Evolutionary conservation across 2,888 invertebrate species (phyloP).

Genomic region (Spicauda simplicius): DNA sequence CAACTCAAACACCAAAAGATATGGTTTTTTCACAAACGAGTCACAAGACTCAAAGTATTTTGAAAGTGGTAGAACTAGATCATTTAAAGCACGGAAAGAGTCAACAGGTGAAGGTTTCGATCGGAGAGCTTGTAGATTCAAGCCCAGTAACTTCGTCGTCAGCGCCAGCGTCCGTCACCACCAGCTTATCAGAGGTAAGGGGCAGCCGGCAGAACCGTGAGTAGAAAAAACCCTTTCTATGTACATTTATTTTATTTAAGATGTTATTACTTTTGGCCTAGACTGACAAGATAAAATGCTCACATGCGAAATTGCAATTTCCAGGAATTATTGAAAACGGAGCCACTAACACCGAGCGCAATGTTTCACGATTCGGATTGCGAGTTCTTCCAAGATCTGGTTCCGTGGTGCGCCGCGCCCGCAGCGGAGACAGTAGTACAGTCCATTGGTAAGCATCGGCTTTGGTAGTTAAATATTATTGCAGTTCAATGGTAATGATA

Average conservation of each 20-base stretch:
- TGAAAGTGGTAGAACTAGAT: constrained; percentile 83
- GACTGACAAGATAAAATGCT: constrained; percentile 46
- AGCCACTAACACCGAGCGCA: constrained; percentile 65
- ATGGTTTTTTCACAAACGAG: constrained; percentile 84
- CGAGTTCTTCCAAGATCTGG: constrained; percentile 90
- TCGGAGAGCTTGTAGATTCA: constrained; percentile 73
- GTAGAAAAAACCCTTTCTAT: constrained; percentile 59
- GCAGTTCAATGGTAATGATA: background rate
- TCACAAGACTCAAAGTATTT: constrained; percentile 77
- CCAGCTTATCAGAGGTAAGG: constrained; percentile 80
- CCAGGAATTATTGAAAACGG: constrained; percentile 79
- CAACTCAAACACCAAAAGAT: constrained; percentile 78
- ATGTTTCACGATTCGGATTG: constrained; percentile 82
- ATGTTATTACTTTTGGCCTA: constrained; percentile 51
- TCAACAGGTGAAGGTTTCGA: constrained; percentile 67
- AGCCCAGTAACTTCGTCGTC: constrained; percentile 55
- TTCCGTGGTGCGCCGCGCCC: constrained; percentile 84
- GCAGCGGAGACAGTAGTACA: constrained; percentile 78
- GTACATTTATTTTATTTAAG: constrained; percentile 53
- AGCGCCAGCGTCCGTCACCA: constrained; percentile 59
- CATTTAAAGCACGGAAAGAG: constrained; percentile 79
- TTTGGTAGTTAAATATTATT: background rate
- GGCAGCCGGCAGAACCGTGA: constrained; percentile 60
- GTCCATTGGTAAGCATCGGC: constrained; percentile 71
- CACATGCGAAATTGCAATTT: constrained; percentile 60